Evolutionary conservation across 2,888 invertebrate genomes (phyloP), one percentile per base, ranked within the genome.

Genomic region (Matsumyia berberina): DNA sequence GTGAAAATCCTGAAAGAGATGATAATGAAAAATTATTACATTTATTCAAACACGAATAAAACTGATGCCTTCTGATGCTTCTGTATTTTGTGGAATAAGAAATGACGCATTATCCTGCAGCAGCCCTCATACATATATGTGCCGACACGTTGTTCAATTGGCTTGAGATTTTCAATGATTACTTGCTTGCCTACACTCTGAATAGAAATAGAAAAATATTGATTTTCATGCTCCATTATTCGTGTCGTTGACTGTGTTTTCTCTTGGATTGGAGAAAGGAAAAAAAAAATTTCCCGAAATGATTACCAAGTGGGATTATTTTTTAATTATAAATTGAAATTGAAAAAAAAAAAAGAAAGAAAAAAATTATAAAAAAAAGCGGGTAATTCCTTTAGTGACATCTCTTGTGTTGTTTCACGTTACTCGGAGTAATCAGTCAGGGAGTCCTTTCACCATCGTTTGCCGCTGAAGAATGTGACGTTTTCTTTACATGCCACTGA

Each of bases 271-370:
- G 37, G 64, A 72, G n/a, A n/a, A n/a, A n/a, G n/a, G n/a, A n/a
- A n/a, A n/a, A 64, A 64, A 78, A 24, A 64, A 64, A 78, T 51
- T 42, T 31, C 53, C 49, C 39, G 44, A 58, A 72, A 66, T 79
- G 79, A 64, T 72, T 51, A 66, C 66, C 79, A 44, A 79, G 64
- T 66, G 79, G 79, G 73, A 79, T 79, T 79, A 79, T 66, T 73
- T 79, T 79, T 79, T 79, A 79, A 79, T 79, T 79, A 79, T 73
- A 79, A 79, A 66, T 66, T 79, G 72, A 79, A 78, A 79, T 64
- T 78, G 57, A 57, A 72, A 70, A 72, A 55, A 37, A 46, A 74
- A 62, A 15, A 29, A 24, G 12, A 4, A n/a, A n/a, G 12, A n/a
- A 53, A 24, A 51, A 12, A 58, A 58, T 42, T 15, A 42, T 42